Base-by-base conservation (phyloP, 2,888 invertebrate species). In the Encarsia formosa region DNA sequence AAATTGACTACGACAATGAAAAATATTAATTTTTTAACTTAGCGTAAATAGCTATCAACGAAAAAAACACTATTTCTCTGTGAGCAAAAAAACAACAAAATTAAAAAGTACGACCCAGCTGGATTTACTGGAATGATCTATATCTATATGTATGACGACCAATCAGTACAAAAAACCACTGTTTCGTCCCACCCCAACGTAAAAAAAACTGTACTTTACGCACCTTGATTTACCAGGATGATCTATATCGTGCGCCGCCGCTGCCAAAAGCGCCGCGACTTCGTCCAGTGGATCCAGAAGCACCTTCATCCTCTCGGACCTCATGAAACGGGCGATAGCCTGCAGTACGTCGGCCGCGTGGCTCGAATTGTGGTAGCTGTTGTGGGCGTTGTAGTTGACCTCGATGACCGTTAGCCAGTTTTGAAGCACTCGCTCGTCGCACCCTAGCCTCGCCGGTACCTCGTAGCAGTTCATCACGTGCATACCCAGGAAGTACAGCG, bases 341-440 rank as follows among this genome's bases (percentile, higher is more conserved):
- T 88, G 89, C 74, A 98, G 83, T 11, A 98, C 97, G 75, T 98
- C 97, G 44, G 97, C 95, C 2, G 97, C 97, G 71, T 99, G 98
- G 2, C 97, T 95, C 2, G 96, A 96, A 75, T 98, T 99, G 75
- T 99, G 98, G 77, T 99, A 99, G 29, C 90, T 84, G 35, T 45
- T 52, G 6, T 47, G 29, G 18, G 84, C 75, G 68, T 91, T 92
- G 77, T 99, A 98, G 75, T 95, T 91, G 29, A 87, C 85, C 75
- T 97, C 96, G 42, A 97, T 86, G 47, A 93, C 81, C 3, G 88
- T 87, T 53, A 97, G 78, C 97, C 98, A 99, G 72, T 91, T 89
- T 65, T 88, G 83, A 61, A 96, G 75, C 0, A 86, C 86, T 50
- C 83, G 82, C 70, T 96, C 93, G 60, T 91, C 91, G 67, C 91